Evolutionary conservation across 2,113 vertebrate species (phyloP), one percentile per base, ranked within the genome.

Genomic region (Puma concolor): DNA sequence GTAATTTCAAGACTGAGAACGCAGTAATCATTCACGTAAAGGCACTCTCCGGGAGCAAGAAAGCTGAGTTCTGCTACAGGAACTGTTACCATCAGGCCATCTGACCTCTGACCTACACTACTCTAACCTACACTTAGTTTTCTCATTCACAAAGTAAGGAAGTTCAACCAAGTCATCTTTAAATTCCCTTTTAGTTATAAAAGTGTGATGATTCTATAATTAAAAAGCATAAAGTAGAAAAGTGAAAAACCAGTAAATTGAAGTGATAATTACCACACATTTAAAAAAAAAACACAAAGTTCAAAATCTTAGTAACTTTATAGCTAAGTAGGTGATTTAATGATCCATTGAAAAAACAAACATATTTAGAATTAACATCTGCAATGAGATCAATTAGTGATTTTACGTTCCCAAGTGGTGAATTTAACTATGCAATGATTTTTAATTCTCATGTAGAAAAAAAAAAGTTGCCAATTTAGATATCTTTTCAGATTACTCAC

Each of bases 121-220:
- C 36, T 36, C 36, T 36, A 79, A 96, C 36, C 36, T 89, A 33
- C 66, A 81, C 54, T 94, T 67, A 93, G 81, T 88, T 95, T 96
- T 92, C 95, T 96, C 72, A 74, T 52, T 67, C 19, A 93, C 89
- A 97, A 96, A 93, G 88, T 76, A 96, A 91, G 88, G 60, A 96
- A 90, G 88, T 97, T 95, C 77, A 76, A 84, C 23, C 9, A 91
- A 52, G 38, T 88, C 76, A 94, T 81, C 83, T 77, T 63, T 92
- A 92, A 97, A 96, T 60, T 29, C 29, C 48, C 19, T 82, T 88
- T 92, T 25, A 91, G 50, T 90, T 81, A 84, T 60, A 88, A 89
- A 94, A 86, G 64, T 14, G 36, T 83, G 52, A 91, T 85, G 31
- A 94, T 81, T 80, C 57, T 89, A 54, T 31, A 81, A 94, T 84